A percentile compares a stretch with the other conserved stretches of the same genome.
phyloP scores from a whole-genome alignment of 1,140 invertebrate species.

The Hypsibius dujardini region DNA sequence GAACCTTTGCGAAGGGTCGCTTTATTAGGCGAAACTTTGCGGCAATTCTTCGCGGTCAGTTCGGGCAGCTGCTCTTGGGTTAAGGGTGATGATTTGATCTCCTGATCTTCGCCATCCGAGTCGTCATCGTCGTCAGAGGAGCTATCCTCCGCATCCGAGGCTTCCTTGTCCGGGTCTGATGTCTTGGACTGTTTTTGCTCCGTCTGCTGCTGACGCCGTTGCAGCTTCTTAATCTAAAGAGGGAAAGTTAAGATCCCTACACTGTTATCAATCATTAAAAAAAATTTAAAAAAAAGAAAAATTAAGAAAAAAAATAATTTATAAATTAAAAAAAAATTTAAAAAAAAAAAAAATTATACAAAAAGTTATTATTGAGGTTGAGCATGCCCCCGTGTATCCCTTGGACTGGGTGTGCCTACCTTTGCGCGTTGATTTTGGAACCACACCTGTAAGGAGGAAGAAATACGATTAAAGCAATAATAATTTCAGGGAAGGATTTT shows the following conservation, averaged over 20 bases:
- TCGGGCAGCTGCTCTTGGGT: background rate
- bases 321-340: background rate
- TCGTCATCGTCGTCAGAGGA: background rate
- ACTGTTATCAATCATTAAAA: no score
- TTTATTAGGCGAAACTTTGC: no score
- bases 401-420: conserved; percentile 46
- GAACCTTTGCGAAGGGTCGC: no score
- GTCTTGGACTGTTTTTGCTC: background rate
- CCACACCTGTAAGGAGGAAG: conserved; percentile 54
- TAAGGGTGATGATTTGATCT: background rate
- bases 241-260: no score
- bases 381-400: no score
- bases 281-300: no score
- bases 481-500: no score
- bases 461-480: no score
- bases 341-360: background rate
- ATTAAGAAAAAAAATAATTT: no score
- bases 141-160: background rate
- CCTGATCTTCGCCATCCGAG: background rate
- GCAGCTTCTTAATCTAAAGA: conserved; percentile 6
- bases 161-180: background rate
- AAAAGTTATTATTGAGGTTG: background rate
- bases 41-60: no score
- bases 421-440: conserved; percentile 93
- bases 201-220: conserved; percentile 12